These are phyloP conservation scores for Micropterix aruncella DNA, from an alignment of 2,888 invertebrate genomes.

Conservation along the genomic window DNA sequence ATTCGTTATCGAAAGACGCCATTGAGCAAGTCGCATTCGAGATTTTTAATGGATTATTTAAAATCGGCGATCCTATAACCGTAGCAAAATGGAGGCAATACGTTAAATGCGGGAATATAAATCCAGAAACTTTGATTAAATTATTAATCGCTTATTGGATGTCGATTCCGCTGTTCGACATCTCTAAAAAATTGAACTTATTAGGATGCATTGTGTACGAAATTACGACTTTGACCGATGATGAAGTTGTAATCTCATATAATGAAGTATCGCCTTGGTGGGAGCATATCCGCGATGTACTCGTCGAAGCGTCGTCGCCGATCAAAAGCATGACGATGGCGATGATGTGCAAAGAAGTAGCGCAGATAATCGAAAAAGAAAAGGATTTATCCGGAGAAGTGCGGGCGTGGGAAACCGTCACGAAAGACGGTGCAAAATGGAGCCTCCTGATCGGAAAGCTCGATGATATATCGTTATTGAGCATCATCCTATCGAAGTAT, in stretches of 20 bases:
- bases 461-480: constrained; percentile 74
- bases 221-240: constrained; percentile 48
- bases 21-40: constrained; percentile 22
- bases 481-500: constrained; percentile 47
- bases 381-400: constrained; percentile 35
- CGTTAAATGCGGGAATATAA: constrained; percentile 22
- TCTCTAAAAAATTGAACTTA: constrained; percentile 47
- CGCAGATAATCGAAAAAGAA: constrained; percentile 30
- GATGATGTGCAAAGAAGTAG: constrained; percentile 67
- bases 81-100: constrained; percentile 18
- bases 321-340: constrained; percentile 70
- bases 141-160: constrained; percentile 60
- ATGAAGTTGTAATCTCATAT: constrained; percentile 46
- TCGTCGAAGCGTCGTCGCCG: constrained; percentile 60
- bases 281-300: constrained; percentile 57
- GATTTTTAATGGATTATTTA: constrained; percentile 34
- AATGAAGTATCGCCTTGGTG: constrained; percentile 71
- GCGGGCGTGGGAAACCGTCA: constrained; percentile 67
- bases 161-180: constrained; percentile 40
- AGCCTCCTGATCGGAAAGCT: constrained; percentile 74
- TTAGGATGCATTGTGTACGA: constrained; percentile 49
- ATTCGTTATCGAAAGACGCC: constrained; percentile 21
- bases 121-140: constrained; percentile 52
- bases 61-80: constrained; percentile 16
- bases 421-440: constrained; percentile 79